These are phyloP conservation scores for Eurystomus gularis DNA, from an alignment of 2,113 vertebrate genomes.

Conservation along the genomic window DNA sequence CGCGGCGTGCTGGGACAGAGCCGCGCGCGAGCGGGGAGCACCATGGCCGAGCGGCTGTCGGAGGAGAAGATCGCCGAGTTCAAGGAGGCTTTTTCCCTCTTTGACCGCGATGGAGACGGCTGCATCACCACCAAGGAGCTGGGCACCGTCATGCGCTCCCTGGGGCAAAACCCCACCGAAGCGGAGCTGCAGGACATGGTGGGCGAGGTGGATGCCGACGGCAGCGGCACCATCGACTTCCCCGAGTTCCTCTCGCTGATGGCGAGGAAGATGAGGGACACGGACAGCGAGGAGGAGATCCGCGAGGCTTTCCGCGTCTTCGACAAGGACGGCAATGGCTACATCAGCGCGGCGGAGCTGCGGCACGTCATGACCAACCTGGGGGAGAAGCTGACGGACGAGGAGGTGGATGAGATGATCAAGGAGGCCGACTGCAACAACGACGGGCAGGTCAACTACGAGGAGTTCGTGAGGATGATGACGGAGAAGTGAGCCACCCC, in stretches of 20 bases:
- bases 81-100: conserved; percentile 88
- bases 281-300: conserved; percentile 76
- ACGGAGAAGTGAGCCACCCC: conserved; percentile 27
- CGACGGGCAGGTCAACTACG: conserved; percentile 56
- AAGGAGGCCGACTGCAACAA: conserved; percentile 47
- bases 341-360: conserved; percentile 52
- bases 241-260: conserved; percentile 69
- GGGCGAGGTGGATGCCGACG: conserved; percentile 83
- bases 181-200: conserved; percentile 85
- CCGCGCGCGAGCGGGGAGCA: not conserved
- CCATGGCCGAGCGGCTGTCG: conserved; percentile 51
- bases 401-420: conserved; percentile 64
- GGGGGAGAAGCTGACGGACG: conserved; percentile 55
- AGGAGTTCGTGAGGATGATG: conserved; percentile 64
- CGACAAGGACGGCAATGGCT: conserved; percentile 61
- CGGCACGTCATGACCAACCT: conserved; percentile 64
- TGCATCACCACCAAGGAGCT: conserved; percentile 84
- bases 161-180: conserved; percentile 88
- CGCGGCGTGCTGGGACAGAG: not conserved
- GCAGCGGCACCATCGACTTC: conserved; percentile 75
- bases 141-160: conserved; percentile 87
- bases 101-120: conserved; percentile 87
- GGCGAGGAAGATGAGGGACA: conserved; percentile 67
- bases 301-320: conserved; percentile 74
- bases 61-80: conserved; percentile 73